Conservation (phyloP, 1,140 invertebrate species). For the Tyrophagus putrescentiae region DNA sequence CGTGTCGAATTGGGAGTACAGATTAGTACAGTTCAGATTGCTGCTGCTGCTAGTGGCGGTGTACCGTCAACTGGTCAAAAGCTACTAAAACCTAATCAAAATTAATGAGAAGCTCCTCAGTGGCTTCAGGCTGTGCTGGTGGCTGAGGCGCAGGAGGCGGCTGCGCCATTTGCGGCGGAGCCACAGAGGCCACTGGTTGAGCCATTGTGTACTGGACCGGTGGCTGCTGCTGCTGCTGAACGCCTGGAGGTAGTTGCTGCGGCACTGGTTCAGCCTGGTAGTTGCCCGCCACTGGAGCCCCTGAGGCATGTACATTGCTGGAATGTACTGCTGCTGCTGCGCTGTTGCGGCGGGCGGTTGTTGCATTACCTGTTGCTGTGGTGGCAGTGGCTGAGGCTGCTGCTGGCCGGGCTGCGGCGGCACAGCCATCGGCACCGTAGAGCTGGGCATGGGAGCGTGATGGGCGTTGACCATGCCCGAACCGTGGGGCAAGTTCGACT, state of each 20-base stretch:
- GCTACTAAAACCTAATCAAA: constrained; percentile 16
- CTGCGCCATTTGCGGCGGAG: background rate
- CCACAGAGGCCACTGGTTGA: background rate
- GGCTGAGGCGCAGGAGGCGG: background rate
- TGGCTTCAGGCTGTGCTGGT: background rate
- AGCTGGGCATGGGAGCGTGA: constrained; percentile 18
- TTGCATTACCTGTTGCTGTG: constrained; percentile 4
- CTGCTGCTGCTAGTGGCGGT: no score
- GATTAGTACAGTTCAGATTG: no score
- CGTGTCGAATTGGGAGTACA: no score
- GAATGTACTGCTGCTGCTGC: background rate
- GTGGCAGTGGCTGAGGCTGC: constrained; percentile 29
- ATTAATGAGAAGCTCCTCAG: constrained; percentile 4
- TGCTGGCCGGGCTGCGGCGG: no score
- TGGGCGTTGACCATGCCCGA: constrained; percentile 1
- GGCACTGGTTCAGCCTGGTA: background rate
- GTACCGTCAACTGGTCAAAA: constrained; percentile 3
- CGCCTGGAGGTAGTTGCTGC: constrained; percentile 4
- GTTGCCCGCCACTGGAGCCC: background rate
- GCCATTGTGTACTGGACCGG: background rate
- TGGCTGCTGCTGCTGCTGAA: background rate
- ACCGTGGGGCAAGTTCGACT: constrained; percentile 27
- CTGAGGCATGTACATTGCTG: background rate
- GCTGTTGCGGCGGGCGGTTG: constrained; percentile 22
- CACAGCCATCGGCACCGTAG: background rate